A percentile compares a stretch with the other conserved stretches of the same genome.
Evolutionary conservation across 2,888 invertebrate species (phyloP).

Genomic region (Lysandra coridon): DNA sequence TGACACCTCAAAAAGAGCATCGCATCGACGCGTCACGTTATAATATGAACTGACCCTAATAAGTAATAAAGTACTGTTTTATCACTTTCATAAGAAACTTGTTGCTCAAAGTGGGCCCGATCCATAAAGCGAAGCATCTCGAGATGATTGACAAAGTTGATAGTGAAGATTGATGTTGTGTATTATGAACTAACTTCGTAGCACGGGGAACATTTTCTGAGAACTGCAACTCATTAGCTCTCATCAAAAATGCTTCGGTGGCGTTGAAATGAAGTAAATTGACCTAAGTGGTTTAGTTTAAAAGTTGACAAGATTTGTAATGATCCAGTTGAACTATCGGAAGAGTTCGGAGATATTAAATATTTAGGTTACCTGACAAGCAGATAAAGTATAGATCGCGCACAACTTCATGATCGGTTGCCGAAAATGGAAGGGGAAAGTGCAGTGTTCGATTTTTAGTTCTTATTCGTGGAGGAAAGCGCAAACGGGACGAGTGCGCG

Average conservation of each 20-base stretch:
- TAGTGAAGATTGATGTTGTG: slow-evolving; percentile 25
- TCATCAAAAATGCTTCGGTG: not conserved
- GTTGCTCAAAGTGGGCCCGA: not conserved
- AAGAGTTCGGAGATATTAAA: too few species aligned
- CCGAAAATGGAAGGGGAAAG: too few species aligned
- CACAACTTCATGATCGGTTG: too few species aligned
- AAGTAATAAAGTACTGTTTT: not conserved
- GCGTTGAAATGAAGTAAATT: not conserved
- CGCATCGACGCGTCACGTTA: too few species aligned
- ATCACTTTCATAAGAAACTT: not conserved
- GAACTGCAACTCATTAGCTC: not conserved
- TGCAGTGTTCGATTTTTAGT: too few species aligned
- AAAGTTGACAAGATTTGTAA: not conserved
- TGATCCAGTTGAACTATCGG: too few species aligned
- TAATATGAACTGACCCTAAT: too few species aligned
- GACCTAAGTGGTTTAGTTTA: not conserved
- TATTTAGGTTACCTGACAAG: too few species aligned
- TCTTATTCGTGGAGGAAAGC: too few species aligned
- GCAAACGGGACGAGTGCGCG: too few species aligned
- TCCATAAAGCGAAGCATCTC: not conserved
- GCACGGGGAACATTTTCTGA: not conserved
- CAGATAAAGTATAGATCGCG: too few species aligned
- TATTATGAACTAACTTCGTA: slow-evolving; percentile 3
- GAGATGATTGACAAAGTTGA: slow-evolving; percentile 1
- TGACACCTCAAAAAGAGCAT: too few species aligned